Evolutionary conservation across 2,888 invertebrate genomes (phyloP), one percentile per base, ranked within the genome.

Genomic region (Leptogaster cylindrica): DNA sequence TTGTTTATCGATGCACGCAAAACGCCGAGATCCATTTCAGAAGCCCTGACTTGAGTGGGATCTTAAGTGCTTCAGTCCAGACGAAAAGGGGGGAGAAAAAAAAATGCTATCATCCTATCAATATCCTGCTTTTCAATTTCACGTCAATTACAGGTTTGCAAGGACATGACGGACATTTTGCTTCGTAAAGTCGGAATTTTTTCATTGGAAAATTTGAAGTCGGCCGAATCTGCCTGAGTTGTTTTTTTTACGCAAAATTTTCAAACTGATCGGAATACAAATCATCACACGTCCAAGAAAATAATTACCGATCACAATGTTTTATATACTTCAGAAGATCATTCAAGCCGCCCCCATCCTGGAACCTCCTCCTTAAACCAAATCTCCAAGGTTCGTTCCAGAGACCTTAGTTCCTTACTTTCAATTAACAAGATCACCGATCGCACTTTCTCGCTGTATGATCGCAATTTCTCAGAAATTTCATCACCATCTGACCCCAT

Each of bases 1-100:
- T 71, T 71, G 70, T 71, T 71, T 71, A 66, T 66, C 55, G 66
- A 55, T 46, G 66, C 66, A 66, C 55, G 66, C 66, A 52, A 63
- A 64, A 64, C 20, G 46, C 33, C 14, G 23, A 48, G 64, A 64
- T 64, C 48, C 64, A 64, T 64, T 64, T 64, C 64, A 64, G 64
- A 48, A 64, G 64, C 64, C 31, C 33, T 3, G 31, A 10, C 31
- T 20, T 64, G 64, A 48, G 64, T 64, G 64, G 64, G 64, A 64
- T 64, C 33, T 64, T 64, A 64, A 64, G 64, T 64, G 64, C 20
- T 31, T 8, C 28, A 52, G 31, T 46, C 23, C 31, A 7, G n/a
- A n/a, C n/a, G n/a, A n/a, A n/a, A n/a, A n/a, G 46, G 14, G 44
- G 44, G 44, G 41, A 63, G 28, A 63, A 63, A n/a, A n/a, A n/a